A percentile compares a stretch with the other conserved stretches of the same genome.
These are phyloP conservation scores for Sigmodon hispidus DNA, from an alignment of 2,113 vertebrate genomes.

Conservation along the genomic window DNA sequence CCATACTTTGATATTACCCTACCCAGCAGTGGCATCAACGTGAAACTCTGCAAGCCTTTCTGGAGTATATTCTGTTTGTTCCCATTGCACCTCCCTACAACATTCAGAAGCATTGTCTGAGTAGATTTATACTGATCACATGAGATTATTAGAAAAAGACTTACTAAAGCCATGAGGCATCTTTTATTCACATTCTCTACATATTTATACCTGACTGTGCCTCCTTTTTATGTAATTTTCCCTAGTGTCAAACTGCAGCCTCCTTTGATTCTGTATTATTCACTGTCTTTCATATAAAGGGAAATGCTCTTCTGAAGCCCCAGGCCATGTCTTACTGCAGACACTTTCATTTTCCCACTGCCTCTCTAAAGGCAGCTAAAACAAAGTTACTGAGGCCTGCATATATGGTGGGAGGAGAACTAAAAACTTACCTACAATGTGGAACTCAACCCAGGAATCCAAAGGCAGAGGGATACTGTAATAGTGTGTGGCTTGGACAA, in stretches of 20 bases:
- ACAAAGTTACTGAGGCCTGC: background rate
- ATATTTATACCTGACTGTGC: background rate
- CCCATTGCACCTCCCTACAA: background rate
- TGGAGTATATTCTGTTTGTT: background rate
- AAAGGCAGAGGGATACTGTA: background rate
- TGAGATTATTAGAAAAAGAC: background rate
- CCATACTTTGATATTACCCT: too few relatives aligned
- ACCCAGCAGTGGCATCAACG: accelerated
- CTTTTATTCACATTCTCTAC: background rate
- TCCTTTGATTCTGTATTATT: background rate
- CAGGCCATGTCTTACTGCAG: background rate
- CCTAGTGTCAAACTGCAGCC: background rate
- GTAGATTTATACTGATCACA: background rate
- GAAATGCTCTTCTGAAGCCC: background rate
- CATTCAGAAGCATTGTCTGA: background rate
- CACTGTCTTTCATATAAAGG: background rate
- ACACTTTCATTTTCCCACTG: background rate
- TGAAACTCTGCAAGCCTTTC: background rate
- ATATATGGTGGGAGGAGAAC: background rate
- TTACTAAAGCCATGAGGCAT: background rate
- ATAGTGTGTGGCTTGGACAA: background rate
- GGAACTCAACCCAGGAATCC: background rate
- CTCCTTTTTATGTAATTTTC: background rate
- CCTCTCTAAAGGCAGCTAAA: background rate
- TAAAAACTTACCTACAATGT: background rate